These are phyloP conservation scores for Pitangus sulphuratus DNA, from an alignment of 2,797 vertebrate species.

Conservation along the genomic window DNA sequence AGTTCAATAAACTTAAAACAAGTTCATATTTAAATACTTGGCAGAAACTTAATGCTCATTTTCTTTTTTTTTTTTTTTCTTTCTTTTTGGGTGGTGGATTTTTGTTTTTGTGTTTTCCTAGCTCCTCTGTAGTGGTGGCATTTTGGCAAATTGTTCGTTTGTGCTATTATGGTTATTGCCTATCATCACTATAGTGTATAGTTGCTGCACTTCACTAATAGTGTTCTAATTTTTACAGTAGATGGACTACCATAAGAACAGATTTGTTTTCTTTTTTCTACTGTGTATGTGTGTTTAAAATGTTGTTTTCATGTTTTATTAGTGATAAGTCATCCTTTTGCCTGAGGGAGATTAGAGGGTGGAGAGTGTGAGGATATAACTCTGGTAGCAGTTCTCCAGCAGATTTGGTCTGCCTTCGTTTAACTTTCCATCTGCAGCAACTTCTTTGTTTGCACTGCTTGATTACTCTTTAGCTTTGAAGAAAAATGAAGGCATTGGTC, in stretches of 20 bases:
- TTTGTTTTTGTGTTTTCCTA: background rate
- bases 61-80: background rate
- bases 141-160: background rate
- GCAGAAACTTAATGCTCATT: background rate
- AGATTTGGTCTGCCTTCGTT: background rate
- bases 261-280: background rate
- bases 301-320: background rate
- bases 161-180: background rate
- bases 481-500: background rate
- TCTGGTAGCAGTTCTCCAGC: accelerated
- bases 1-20: background rate
- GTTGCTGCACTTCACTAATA: background rate
- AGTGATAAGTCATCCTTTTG: background rate
- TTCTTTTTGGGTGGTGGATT: background rate
- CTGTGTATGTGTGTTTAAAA: background rate
- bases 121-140: background rate
- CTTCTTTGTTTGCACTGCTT: background rate
- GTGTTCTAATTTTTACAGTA: background rate
- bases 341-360: background rate
- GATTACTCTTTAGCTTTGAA: background rate
- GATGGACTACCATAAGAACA: background rate
- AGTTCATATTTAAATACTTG: background rate
- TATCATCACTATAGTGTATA: background rate
- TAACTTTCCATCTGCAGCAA: background rate
- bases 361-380: background rate